Base-by-base conservation (phyloP, 2,797 vertebrate species). In the Paramormyrops hopkinsi region DNA sequence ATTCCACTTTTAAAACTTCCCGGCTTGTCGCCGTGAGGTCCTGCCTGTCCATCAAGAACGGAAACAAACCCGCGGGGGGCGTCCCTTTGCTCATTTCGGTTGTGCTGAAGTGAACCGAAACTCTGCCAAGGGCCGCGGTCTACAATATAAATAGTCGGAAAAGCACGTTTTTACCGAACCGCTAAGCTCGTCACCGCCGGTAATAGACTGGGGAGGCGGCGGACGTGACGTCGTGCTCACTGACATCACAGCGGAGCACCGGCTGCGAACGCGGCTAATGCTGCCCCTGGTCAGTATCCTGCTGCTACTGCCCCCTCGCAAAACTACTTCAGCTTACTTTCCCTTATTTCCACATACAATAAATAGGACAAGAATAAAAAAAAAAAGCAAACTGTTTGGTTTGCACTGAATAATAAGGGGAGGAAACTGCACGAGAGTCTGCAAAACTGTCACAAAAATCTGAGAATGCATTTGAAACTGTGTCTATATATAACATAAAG, bases 31-130 rank as follows among this genome's bases (percentile, higher is more conserved):
- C n/a, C 11, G 82, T 94, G 92, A 93, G 93, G 90, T 90, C 85
- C 50, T 22, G 92, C 90, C 92, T 93, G 94, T 96, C 94, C 90
- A 94, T 95, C 94, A 95, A 25, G 33, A 1, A 46, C 83, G 4
- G 51, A 19, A 9, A 53, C 54, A 92, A 90, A 62, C 88, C 84
- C 65, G 62, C 76, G 17, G 37, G 9, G 88, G 88, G 48, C 19
- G 50, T 48, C 29, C 53, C 6, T 1, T 51, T 7, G 11, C 12
- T 25, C 22, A 12, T 29, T 65, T 41, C 17, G 5, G 54, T 25
- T 14, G 14, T 56, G 2, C 54, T 44, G 19, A 59, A 12, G 73
- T 83, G 59, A 17, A 48, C n/a, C 51, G 12, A 59, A 59, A 59
- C 48, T 54, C 14, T 79, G 73, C 73, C 73, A 41, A 17, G 53